Evolutionary conservation across 2,888 invertebrate genomes (phyloP).

Genomic region (Fragum fragum): DNA sequence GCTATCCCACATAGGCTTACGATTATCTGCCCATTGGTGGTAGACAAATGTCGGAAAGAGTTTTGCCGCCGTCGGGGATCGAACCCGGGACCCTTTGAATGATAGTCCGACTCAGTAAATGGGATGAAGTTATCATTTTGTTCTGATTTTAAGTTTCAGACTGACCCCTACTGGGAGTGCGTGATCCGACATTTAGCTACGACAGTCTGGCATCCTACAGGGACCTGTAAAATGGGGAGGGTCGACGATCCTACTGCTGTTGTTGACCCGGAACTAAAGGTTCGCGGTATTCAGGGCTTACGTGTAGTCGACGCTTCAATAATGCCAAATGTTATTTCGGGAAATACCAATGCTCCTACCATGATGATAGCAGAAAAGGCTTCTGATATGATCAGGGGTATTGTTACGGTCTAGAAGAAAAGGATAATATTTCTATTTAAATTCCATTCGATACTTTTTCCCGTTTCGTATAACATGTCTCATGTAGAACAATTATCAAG

Average conservation of each 20-base stretch:
- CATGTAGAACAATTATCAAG: too few relatives aligned
- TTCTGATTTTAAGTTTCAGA: slow-evolving; percentile 43
- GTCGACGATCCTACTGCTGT: slow-evolving; percentile 88
- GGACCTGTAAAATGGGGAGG: slow-evolving; percentile 92
- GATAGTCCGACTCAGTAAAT: too few relatives aligned
- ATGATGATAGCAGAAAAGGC: slow-evolving; percentile 63
- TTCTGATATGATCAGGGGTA: slow-evolving; percentile 52
- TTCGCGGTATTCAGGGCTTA: slow-evolving; percentile 49
- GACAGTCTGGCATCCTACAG: slow-evolving; percentile 89
- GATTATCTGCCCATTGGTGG: too few relatives aligned
- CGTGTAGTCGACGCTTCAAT: slow-evolving; percentile 59
- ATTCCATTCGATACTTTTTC: too few relatives aligned
- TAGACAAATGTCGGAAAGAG: too few relatives aligned
- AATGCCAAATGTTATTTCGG: slow-evolving; percentile 58
- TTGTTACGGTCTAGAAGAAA: slow-evolving; percentile 28
- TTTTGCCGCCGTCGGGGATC: too few relatives aligned
- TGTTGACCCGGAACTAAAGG: slow-evolving; percentile 89
- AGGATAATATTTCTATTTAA: too few relatives aligned
- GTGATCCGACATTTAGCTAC: slow-evolving; percentile 44
- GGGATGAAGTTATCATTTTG: slow-evolving; percentile 52
- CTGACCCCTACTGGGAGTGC: slow-evolving; percentile 68
- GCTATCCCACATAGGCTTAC: too few relatives aligned
- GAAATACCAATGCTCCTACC: slow-evolving; percentile 57
- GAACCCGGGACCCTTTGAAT: too few relatives aligned
- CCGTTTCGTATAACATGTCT: too few relatives aligned